Base-by-base conservation (phyloP, 1,140 invertebrate species). In the Temnothorax longispinosus region DNA sequence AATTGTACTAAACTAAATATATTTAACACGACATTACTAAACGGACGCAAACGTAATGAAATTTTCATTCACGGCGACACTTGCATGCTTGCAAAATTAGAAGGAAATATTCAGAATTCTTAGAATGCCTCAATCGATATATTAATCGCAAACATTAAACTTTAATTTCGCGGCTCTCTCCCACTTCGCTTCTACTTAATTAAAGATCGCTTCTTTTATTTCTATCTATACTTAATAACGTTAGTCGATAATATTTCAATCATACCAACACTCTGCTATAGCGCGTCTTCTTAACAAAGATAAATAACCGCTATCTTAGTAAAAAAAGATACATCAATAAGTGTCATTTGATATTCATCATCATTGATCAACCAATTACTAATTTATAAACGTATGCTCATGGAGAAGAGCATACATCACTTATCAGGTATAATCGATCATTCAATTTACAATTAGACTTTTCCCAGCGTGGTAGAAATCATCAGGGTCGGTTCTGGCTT, bases 181-280 rank as follows among this genome's bases (percentile, higher is more conserved):
- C 76, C 64, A 50, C 77, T 82, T 75, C 50, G 41, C 52, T 47
- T 86, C 77, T 88, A 89, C 54, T 47, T 35, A 75, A 77, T 84
- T 35, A 69, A 86, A 69, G 50, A 71, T 88, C 58, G 11, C 27
- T 47, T 52, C 69, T 32, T 76, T 76, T 64, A 56, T 35, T 72
- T 76, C 71, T 88, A 90, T 82, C 90, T 91, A 91, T 47, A 67
- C 77, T 75, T 90, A 91, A 80, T 74, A 88, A 82, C 80, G 27
- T 85, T 87, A 87, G 11, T 78, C 65, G 58, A 85, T 90, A 90
- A 81, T 86, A 85, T 77, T 87, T 87, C 81, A 85, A 86, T 90
- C 81, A 85, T 86, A 88, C 56, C 85, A 91, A 90, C 87, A 67
- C 62, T 67, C 67, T 65, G 60, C 69, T 89, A 81, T 44, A 50